Evolutionary conservation across 35 echinoderm and acorn worm genomes (phyloP), one percentile per base, ranked within the genome.

Genomic region (Heliocidaris erythrogramma): DNA sequence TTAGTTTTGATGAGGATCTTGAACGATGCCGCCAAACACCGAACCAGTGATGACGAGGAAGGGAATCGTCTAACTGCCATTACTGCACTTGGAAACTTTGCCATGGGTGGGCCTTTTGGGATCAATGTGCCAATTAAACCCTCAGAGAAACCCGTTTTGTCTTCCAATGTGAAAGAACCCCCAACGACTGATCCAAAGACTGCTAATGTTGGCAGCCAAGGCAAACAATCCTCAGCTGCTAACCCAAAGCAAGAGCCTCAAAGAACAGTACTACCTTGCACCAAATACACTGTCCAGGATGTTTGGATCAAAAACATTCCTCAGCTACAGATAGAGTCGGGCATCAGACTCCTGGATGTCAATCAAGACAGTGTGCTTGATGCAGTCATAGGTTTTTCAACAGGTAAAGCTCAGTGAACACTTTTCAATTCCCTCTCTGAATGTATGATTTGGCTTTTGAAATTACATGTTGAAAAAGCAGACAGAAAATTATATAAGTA

Each of bases 231-330:
- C 2, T 17, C 30, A 94, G 60, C 24, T 48, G 50, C 17, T 48
- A 6, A 32, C 12, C 86, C 49, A 31, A 7, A 29, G 21, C 30
- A 88, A 65, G 35, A 88, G 49, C 86, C 48, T 88, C 31, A 96
- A 60, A 49, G 61, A 30, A 91, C 60, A 91, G 9, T 98, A 11
- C 78, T 95, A 10, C 97, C 96, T 35, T 97, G 98, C 30, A 85
- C 95, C 30, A 35, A 59, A 6, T 99, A 97, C 91, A 94, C 90
- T 42, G 96, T 99, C 16, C 94, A 97, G 32, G 94, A 94, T 31
- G 97, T 99, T 13, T 99, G 98, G 98, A 78, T 96, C 14, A 49
- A 97, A 47, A 99, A 97, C 49, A 94, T 99, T 59, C 98, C 97
- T 4, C 90, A 95, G 30, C 60, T 96, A 29, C 89, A 94, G 13